Percentiles rank a stretch among this genome's conserved stretches.
Evolutionary conservation across 1,140 invertebrate genomes (phyloP).

Genomic region (Halesus radiatus): DNA sequence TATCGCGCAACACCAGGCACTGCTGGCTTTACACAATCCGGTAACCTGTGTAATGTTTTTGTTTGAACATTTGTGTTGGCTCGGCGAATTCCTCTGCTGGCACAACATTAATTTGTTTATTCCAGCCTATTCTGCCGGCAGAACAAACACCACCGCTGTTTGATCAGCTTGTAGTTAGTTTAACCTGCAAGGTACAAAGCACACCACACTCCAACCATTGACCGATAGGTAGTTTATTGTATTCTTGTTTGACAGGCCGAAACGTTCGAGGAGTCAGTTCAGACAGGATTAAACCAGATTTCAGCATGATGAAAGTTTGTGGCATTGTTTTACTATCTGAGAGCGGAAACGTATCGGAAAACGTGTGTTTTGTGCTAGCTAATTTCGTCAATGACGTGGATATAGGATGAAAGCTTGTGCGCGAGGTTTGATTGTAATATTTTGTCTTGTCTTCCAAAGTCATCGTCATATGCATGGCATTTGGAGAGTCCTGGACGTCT

Average conservation of each 20-base stretch:
- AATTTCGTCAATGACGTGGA: no score
- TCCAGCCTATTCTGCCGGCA: neutral
- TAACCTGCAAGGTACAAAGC: neutral
- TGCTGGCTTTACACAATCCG: constrained; percentile 9
- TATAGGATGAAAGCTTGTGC: no score
- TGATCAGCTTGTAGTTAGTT: neutral
- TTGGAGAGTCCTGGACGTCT: no score
- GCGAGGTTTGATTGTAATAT: no score
- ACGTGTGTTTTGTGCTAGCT: no score
- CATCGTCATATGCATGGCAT: no score
- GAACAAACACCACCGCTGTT: neutral
- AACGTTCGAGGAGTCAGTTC: neutral
- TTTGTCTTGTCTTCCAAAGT: no score
- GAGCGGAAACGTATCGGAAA: neutral
- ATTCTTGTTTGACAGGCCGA: neutral
- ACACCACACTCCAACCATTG: neutral
- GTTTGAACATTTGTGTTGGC: constrained; percentile 37
- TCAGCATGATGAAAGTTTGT: neutral
- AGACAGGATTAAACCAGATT: neutral
- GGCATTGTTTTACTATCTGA: neutral
- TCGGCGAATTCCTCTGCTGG: constrained; percentile 14
- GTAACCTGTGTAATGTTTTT: constrained; percentile 28
- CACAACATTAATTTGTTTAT: constrained; percentile 8
- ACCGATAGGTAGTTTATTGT: neutral
- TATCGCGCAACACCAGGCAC: neutral